These are phyloP conservation scores for Hyles euphorbiae DNA, from an alignment of 1,140 invertebrate species.

Conservation along the genomic window DNA sequence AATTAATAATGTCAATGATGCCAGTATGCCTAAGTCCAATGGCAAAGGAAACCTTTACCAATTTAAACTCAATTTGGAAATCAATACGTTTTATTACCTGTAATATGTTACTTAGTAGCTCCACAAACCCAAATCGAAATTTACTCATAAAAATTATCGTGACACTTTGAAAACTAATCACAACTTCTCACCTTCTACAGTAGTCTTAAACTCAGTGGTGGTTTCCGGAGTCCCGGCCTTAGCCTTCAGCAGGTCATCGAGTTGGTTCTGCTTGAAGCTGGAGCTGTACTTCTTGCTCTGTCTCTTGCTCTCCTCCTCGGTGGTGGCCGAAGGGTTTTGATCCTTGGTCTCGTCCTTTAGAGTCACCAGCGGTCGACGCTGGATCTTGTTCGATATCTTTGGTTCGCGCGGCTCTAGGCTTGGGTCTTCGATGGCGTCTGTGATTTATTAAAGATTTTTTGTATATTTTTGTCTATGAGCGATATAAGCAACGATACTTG, in stretches of 20 bases:
- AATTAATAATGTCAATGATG: too few relatives aligned
- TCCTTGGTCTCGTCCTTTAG: conserved; percentile 37
- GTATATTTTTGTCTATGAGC: not conserved
- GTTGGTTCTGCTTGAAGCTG: conserved; percentile 57
- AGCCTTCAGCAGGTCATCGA: conserved; percentile 43
- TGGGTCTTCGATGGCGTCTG: conserved; percentile 56
- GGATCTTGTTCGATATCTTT: conserved; percentile 33
- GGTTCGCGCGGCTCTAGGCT: conserved; percentile 22
- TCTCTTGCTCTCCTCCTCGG: conserved; percentile 61
- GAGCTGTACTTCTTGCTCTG: conserved; percentile 67
- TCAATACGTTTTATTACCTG: too few relatives aligned
- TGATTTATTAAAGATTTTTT: not conserved
- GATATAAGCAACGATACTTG: too few relatives aligned
- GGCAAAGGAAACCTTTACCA: too few relatives aligned
- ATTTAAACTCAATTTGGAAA: too few relatives aligned
- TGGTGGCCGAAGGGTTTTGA: conserved; percentile 58
- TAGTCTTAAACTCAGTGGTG: conserved; percentile 40
- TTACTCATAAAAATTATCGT: too few relatives aligned
- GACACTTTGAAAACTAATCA: too few relatives aligned
- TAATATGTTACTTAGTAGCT: too few relatives aligned
- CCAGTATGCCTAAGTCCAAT: too few relatives aligned
- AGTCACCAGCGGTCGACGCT: conserved; percentile 44
- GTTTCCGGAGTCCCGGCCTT: conserved; percentile 34
- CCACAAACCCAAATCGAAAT: too few relatives aligned
- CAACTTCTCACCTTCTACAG: conserved; percentile 38